Evolutionary conservation across 2,888 invertebrate species (phyloP).

Genomic region (Meghimatium bilineatum): DNA sequence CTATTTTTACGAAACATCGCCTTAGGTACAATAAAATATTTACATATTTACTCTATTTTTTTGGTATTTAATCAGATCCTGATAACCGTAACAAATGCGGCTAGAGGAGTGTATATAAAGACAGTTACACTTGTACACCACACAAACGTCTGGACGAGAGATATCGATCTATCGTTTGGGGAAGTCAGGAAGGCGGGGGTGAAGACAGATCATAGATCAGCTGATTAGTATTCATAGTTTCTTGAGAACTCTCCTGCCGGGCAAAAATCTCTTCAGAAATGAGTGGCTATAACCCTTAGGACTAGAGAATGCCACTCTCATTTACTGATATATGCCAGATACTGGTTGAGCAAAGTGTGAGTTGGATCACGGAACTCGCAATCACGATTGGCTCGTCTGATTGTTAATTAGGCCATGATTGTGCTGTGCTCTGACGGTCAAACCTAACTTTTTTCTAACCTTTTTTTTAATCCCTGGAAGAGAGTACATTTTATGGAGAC

Average conservation of each 20-base stretch:
- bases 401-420: slow-evolving; percentile 31
- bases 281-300: slow-evolving; percentile 29
- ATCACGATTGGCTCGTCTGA: slow-evolving; percentile 8
- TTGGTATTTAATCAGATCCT: background rate
- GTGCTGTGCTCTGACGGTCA: slow-evolving; percentile 9
- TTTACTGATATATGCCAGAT: slow-evolving; percentile 21
- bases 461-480: background rate
- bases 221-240: slow-evolving; percentile 47
- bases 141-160: background rate
- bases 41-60: background rate
- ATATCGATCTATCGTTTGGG: slow-evolving; percentile 22
- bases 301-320: slow-evolving; percentile 8
- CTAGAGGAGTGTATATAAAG: background rate
- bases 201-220: slow-evolving; percentile 1
- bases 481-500: too few species aligned
- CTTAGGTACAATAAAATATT: too few species aligned
- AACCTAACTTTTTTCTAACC: too few species aligned
- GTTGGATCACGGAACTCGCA: background rate
- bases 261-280: slow-evolving; percentile 11
- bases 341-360: background rate
- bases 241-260: slow-evolving; percentile 26
- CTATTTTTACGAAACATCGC: too few species aligned
- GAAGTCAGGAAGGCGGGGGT: background rate
- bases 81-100: background rate
- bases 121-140: background rate